These are phyloP conservation scores for Euproctis similis DNA, from an alignment of 2,888 invertebrate genomes.

Conservation along the genomic window DNA sequence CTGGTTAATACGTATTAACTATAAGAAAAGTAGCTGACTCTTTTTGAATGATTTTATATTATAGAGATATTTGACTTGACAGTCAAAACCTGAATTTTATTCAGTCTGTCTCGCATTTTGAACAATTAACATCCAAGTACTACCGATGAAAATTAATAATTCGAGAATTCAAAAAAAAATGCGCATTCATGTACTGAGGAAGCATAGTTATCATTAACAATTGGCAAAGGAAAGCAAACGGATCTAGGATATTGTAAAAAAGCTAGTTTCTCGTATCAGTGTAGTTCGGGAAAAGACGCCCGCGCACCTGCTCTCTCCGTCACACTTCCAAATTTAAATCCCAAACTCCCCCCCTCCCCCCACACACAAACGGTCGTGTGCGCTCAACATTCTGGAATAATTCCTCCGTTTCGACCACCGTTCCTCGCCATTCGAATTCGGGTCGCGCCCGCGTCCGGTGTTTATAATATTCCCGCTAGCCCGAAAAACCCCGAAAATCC, in stretches of 20 bases:
- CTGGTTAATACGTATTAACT: too few relatives aligned
- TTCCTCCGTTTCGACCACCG: conserved; percentile 69
- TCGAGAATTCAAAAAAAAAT: too few relatives aligned
- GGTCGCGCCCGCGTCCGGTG: conserved; percentile 74
- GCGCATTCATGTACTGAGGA: too few relatives aligned
- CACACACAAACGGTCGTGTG: too few relatives aligned
- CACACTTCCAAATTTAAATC: conserved; percentile 76
- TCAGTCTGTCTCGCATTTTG: too few relatives aligned
- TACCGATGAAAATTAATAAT: too few relatives aligned
- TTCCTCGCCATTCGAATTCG: conserved; percentile 74
- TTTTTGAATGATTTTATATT: too few relatives aligned
- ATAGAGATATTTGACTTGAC: too few relatives aligned
- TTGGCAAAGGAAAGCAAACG: conserved; percentile 32
- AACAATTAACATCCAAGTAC: too few relatives aligned
- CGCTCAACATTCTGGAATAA: conserved; percentile 75
- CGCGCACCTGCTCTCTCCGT: conserved; percentile 76
- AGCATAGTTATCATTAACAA: conserved; percentile 29
- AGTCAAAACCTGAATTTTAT: too few relatives aligned
- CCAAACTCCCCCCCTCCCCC: conserved; percentile 71
- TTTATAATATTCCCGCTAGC: conserved; percentile 48
- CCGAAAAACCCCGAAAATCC: conserved; percentile 36
- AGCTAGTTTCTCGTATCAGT: conserved; percentile 45
- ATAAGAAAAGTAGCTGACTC: too few relatives aligned
- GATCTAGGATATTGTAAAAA: conserved; percentile 44
- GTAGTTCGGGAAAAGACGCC: conserved; percentile 60